Conservation (phyloP, 1,140 invertebrate genomes). For the Achroia grisella region DNA sequence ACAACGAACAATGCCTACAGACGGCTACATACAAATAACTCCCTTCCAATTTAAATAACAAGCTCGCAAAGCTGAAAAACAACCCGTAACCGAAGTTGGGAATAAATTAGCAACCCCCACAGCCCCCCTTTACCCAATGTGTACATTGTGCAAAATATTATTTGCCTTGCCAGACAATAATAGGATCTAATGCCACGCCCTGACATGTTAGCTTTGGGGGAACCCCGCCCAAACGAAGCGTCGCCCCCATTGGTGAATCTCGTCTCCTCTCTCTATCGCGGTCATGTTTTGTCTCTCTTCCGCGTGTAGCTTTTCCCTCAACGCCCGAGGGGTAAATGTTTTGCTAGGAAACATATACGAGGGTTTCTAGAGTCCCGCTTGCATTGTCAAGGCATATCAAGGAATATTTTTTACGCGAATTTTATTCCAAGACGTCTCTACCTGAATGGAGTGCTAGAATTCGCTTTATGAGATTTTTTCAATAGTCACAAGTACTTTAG, state of each 20-base stretch:
- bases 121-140: slow-evolving; percentile 57
- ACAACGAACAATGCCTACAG: slow-evolving; percentile 54
- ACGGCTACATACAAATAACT: slow-evolving; percentile 68
- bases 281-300: slow-evolving; percentile 20
- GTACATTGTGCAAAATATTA: slow-evolving; percentile 73
- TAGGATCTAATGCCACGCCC: slow-evolving; percentile 68
- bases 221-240: slow-evolving; percentile 37
- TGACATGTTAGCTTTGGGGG: slow-evolving; percentile 66
- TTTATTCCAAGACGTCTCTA: slow-evolving; percentile 57
- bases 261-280: slow-evolving; percentile 21
- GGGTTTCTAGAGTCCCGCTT: slow-evolving; percentile 49
- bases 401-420: slow-evolving; percentile 65
- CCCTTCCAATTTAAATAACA: slow-evolving; percentile 71
- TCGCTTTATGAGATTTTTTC: slow-evolving; percentile 69
- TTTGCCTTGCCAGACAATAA: slow-evolving; percentile 71
- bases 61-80: slow-evolving; percentile 71
- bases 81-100: slow-evolving; percentile 70
- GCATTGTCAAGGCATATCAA: slow-evolving; percentile 56
- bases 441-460: slow-evolving; percentile 65
- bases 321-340: slow-evolving; percentile 71
- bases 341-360: slow-evolving; percentile 69
- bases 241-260: slow-evolving; percentile 37
- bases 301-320: slow-evolving; percentile 59
- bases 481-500: slow-evolving; percentile 47
- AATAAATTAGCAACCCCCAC: slow-evolving; percentile 66